These are phyloP conservation scores for Cassiopea xamachana DNA, from an alignment of 30 jellyfish, hydroid and myxozoan species.

Conservation along the genomic window DNA sequence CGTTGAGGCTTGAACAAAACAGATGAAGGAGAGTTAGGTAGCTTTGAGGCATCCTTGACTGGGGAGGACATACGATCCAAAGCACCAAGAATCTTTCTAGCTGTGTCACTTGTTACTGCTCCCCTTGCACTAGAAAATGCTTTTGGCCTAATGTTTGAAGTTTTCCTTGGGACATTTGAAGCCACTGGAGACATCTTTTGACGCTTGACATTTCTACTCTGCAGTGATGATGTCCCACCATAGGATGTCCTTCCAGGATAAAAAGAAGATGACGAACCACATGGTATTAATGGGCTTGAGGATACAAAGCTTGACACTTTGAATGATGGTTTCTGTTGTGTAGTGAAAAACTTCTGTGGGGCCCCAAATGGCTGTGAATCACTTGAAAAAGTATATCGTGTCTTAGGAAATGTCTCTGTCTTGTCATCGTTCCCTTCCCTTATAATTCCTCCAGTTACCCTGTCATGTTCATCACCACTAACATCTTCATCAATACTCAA, in stretches of 20 bases:
- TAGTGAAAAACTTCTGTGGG: constrained; percentile 57
- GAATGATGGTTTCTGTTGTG: constrained; percentile 71
- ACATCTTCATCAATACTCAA: constrained; percentile 29
- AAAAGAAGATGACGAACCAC: constrained; percentile 83
- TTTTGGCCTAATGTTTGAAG: constrained; percentile 81
- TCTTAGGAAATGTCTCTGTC: neutral
- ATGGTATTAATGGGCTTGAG: constrained; percentile 71
- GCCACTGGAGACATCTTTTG: constrained; percentile 92
- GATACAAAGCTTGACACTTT: constrained; percentile 93
- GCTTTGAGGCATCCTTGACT: constrained; percentile 82
- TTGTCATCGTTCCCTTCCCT: neutral
- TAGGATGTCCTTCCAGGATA: constrained; percentile 90
- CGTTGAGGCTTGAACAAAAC: constrained; percentile 42
- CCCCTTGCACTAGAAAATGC: constrained; percentile 61
- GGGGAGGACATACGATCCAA: constrained; percentile 95
- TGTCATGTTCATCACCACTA: constrained; percentile 9
- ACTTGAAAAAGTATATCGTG: constrained; percentile 26
- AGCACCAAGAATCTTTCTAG: constrained; percentile 84
- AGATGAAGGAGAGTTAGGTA: constrained; percentile 73
- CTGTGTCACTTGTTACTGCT: constrained; percentile 95
- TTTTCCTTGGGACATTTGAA: constrained; percentile 60
- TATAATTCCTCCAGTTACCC: neutral
- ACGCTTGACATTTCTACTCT: constrained; percentile 72
- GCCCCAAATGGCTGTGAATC: constrained; percentile 45
- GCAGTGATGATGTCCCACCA: constrained; percentile 95